These are phyloP conservation scores for Bombus breviceps DNA, from an alignment of 1,140 invertebrate species.

Conservation along the genomic window DNA sequence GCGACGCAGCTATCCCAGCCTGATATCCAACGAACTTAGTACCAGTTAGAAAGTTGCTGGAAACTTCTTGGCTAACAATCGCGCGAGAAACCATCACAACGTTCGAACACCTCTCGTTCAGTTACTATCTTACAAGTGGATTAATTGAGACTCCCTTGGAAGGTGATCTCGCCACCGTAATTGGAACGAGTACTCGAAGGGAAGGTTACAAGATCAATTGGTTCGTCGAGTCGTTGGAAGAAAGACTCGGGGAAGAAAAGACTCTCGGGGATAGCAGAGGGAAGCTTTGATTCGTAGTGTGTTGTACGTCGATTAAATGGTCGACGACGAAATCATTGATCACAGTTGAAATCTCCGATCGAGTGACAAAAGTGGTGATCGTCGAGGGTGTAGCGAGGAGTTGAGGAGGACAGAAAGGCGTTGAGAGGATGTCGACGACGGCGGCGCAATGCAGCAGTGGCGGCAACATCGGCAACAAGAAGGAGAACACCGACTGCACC, in stretches of 20 bases:
- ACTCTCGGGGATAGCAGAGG: too few species aligned
- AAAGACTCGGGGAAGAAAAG: background rate
- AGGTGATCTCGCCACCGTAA: background rate
- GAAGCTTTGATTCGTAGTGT: background rate
- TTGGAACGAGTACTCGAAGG: background rate
- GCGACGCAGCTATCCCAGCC: background rate
- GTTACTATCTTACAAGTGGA: conserved; percentile 2
- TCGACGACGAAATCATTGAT: conserved; percentile 5
- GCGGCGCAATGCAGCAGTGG: conserved; percentile 58
- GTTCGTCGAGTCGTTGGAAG: background rate
- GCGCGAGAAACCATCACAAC: background rate
- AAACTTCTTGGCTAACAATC: background rate
- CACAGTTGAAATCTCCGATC: conserved; percentile 6
- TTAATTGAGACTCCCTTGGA: conserved; percentile 18
- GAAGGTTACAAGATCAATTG: background rate
- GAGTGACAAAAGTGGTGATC: conserved; percentile 8
- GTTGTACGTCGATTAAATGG: background rate
- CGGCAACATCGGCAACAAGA: conserved; percentile 34
- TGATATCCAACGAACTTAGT: too few species aligned
- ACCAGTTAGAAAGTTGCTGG: background rate
- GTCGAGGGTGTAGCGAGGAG: background rate
- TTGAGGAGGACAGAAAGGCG: conserved; percentile 2
- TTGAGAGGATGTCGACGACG: conserved; percentile 57
- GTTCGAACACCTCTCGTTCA: background rate
- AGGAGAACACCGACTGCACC: conserved; percentile 33